phyloP scores from a whole-genome alignment of 1,140 invertebrate species.

The Callitettix versicolor region DNA sequence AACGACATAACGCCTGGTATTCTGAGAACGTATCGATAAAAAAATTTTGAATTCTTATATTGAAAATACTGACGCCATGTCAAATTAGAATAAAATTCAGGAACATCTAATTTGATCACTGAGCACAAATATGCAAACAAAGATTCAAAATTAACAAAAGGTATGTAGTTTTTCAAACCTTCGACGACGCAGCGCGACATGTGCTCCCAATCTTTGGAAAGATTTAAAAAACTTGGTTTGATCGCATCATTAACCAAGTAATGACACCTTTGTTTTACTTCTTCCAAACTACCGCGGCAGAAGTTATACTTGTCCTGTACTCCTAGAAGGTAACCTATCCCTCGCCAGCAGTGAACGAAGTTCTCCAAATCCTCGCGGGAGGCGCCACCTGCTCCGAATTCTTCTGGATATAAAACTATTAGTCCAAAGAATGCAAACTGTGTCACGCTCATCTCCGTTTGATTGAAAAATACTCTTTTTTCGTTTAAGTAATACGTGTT shows the following conservation, averaged over 20 bases:
- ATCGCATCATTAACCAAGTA: conserved; percentile 32
- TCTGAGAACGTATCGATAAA: conserved; percentile 15
- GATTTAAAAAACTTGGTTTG: conserved; percentile 32
- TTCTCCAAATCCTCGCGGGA: conserved; percentile 52
- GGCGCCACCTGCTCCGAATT: conserved; percentile 45
- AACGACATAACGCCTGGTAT: conserved; percentile 16
- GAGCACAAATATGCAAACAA: conserved; percentile 29
- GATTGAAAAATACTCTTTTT: conserved; percentile 38
- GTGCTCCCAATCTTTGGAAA: conserved; percentile 35
- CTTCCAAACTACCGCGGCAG: conserved; percentile 36
- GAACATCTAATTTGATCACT: conserved; percentile 28
- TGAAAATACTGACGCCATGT: conserved; percentile 24
- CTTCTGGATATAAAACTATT: conserved; percentile 50
- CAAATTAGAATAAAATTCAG: conserved; percentile 27
- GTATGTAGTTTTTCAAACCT: conserved; percentile 31
- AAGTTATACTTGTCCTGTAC: conserved; percentile 64
- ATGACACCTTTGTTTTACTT: conserved; percentile 31
- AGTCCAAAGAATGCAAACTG: conserved; percentile 79
- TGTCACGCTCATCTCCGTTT: conserved; percentile 71
- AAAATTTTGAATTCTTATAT: conserved; percentile 21
- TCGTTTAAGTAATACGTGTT: conserved; percentile 16
- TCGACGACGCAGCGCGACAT: conserved; percentile 34
- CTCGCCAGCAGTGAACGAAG: conserved; percentile 70
- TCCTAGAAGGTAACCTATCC: conserved; percentile 66
- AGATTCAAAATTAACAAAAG: conserved; percentile 27